Evolutionary conservation across 1,140 invertebrate genomes (phyloP).

Genomic region (Odontomachus brunneus): DNA sequence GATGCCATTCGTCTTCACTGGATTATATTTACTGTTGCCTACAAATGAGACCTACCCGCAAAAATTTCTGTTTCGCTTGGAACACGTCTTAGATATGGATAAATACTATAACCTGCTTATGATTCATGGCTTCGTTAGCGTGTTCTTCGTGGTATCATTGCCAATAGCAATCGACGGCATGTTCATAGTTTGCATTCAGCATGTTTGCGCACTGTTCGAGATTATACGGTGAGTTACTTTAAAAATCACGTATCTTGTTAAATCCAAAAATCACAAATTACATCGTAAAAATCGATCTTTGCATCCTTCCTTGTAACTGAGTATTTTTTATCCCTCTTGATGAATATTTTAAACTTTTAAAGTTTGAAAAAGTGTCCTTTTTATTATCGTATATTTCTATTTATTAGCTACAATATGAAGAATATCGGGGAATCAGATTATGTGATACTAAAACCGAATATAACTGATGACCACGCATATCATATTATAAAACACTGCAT

Average conservation of each 20-base stretch:
- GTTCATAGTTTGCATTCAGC: slow-evolving; percentile 61
- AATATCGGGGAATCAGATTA: neutral
- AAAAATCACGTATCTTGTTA: too few species aligned
- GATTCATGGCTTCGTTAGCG: neutral
- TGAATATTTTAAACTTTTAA: neutral
- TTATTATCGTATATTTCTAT: neutral
- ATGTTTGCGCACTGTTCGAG: slow-evolving; percentile 64
- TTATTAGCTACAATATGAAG: slow-evolving; percentile 3
- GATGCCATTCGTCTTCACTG: neutral
- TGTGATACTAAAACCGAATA: neutral
- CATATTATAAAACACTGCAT: slow-evolving; percentile 15
- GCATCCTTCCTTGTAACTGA: too few species aligned
- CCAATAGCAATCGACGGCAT: slow-evolving; percentile 62
- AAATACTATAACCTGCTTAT: slow-evolving; percentile 32
- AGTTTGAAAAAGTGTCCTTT: too few species aligned
- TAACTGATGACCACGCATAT: slow-evolving; percentile 5
- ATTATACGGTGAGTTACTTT: slow-evolving; percentile 60
- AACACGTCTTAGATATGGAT: slow-evolving; percentile 9
- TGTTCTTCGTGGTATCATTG: neutral
- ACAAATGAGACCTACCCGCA: slow-evolving; percentile 7
- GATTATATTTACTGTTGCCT: neutral
- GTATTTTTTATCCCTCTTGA: neutral
- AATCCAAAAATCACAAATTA: neutral
- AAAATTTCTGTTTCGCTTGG: slow-evolving; percentile 5
- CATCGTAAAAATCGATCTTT: neutral